A percentile compares a stretch with the other conserved stretches of the same genome.
These are phyloP conservation scores for Channa argus DNA, from an alignment of 2,113 vertebrate genomes.

Conservation along the genomic window DNA sequence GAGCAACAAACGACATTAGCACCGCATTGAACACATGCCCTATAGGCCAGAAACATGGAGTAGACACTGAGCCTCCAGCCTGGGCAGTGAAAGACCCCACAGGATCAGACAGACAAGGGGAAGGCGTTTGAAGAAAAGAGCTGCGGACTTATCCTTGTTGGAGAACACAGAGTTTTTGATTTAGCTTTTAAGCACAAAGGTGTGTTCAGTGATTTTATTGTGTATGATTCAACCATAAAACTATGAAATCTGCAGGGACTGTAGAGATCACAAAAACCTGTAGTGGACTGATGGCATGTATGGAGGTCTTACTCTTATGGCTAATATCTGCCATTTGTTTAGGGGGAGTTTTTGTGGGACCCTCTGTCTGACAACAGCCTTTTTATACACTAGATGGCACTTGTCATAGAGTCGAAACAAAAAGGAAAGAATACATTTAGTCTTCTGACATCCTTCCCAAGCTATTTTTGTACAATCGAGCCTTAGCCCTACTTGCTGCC, in stretches of 20 bases:
- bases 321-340: too few relatives aligned
- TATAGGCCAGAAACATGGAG: not conserved
- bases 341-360: too few relatives aligned
- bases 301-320: too few relatives aligned
- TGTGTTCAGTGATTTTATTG: not conserved
- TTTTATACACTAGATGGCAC: too few relatives aligned
- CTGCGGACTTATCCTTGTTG: not conserved
- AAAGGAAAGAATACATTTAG: too few relatives aligned
- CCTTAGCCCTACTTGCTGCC: too few relatives aligned
- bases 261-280: too few relatives aligned
- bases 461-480: too few relatives aligned
- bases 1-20: constrained; percentile 12
- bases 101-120: not conserved
- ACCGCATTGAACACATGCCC: not conserved
- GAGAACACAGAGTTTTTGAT: not conserved
- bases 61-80: not conserved
- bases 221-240: not conserved
- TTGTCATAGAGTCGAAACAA: too few relatives aligned
- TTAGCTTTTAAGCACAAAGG: not conserved
- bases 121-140: not conserved
- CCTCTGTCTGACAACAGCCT: too few relatives aligned
- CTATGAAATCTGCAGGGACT: not conserved
- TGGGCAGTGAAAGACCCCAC: not conserved
- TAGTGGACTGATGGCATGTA: too few relatives aligned
- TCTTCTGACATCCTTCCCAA: too few relatives aligned